A percentile compares a stretch with the other conserved stretches of the same genome.
These are phyloP conservation scores for Drosophila gunungcola DNA, from an alignment of 1,140 invertebrate species.

Conservation along the genomic window DNA sequence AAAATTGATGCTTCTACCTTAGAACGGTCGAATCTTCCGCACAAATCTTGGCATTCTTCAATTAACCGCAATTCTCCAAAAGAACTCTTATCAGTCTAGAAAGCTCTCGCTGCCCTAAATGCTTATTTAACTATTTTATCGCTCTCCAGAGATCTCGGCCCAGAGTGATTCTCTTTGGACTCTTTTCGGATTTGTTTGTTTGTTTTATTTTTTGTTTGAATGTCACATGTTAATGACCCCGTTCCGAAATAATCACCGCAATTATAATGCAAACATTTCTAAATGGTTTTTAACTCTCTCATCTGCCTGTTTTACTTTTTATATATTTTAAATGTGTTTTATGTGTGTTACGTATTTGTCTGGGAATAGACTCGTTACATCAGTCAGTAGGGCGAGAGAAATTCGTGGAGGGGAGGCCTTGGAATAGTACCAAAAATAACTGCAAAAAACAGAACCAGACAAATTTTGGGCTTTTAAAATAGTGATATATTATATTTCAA, in stretches of 20 bases:
- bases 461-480: not conserved
- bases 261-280: conserved; percentile 75
- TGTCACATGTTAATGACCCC: conserved; percentile 81
- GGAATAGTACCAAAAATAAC: conserved; percentile 24
- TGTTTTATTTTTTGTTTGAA: conserved; percentile 40
- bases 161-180: conserved; percentile 6
- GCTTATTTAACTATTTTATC: conserved; percentile 71
- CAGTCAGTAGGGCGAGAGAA: conserved; percentile 25
- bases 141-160: conserved; percentile 58
- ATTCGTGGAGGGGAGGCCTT: not conserved
- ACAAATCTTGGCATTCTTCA: conserved; percentile 68
- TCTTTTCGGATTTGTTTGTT: conserved; percentile 20
- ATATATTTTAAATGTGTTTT: conserved; percentile 17
- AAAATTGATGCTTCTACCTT: conserved; percentile 66
- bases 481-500: conserved; percentile 10
- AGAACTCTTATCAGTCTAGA: conserved; percentile 58
- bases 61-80: conserved; percentile 60
- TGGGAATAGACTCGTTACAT: conserved; percentile 40
- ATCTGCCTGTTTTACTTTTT: conserved; percentile 18
- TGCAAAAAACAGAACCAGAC: not conserved
- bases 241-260: conserved; percentile 67
- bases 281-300: conserved; percentile 54
- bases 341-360: conserved; percentile 21
- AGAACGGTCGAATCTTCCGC: conserved; percentile 50
- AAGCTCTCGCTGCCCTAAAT: conserved; percentile 29